These are phyloP conservation scores for Psettodes erumei DNA, from an alignment of 2,113 vertebrate genomes.

Conservation along the genomic window DNA sequence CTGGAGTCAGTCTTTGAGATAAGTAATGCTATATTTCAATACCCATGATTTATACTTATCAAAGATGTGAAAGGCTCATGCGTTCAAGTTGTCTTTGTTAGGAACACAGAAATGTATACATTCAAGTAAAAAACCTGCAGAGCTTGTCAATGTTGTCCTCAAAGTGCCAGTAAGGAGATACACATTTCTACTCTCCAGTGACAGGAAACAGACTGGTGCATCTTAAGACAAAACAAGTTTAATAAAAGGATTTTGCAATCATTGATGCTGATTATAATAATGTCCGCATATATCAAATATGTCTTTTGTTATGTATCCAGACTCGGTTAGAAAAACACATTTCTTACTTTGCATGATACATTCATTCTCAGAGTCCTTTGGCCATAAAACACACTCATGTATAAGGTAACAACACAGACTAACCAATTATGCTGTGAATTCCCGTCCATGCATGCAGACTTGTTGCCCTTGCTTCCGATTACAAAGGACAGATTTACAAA, in stretches of 20 bases:
- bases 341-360: conserved; percentile 80
- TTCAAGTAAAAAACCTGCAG: conserved; percentile 65
- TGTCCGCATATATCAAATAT: not conserved
- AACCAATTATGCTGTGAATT: conserved; percentile 27
- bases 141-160: conserved; percentile 86
- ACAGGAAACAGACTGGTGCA: conserved; percentile 20
- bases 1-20: conserved; percentile 1
- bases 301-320: conserved; percentile 10
- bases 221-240: conserved; percentile 35
- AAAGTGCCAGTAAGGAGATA: conserved; percentile 87
- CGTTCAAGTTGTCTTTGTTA: conserved; percentile 16
- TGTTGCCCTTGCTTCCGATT: conserved; percentile 1
- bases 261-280: conserved; percentile 15
- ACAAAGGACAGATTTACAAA: conserved; percentile 53
- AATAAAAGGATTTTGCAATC: conserved; percentile 11
- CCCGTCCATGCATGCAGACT: conserved; percentile 5
- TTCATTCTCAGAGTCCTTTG: conserved; percentile 72
- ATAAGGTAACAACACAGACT: conserved; percentile 23
- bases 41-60: not conserved
- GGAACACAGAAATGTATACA: not conserved
- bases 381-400: conserved; percentile 57
- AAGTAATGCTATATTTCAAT: not conserved
- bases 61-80: conserved; percentile 12
- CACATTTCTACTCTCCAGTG: conserved; percentile 87
- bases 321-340: conserved; percentile 12